phyloP scores from a whole-genome alignment of 2,113 vertebrate genomes.

The Ceyx cyanopectus region DNA sequence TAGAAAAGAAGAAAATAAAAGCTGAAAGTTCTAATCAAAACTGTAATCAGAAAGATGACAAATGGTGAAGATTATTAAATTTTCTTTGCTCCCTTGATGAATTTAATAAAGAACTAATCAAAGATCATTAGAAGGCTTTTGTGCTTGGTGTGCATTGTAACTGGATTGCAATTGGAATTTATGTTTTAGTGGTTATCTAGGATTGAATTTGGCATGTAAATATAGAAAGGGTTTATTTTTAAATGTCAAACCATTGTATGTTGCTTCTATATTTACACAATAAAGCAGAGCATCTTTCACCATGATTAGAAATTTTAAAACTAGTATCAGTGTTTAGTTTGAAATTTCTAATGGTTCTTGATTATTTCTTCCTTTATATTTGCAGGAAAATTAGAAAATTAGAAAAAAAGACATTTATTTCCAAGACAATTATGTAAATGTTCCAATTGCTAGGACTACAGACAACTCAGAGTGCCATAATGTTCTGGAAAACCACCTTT shows the following conservation, averaged over 20 bases:
- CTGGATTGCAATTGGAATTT: conserved; percentile 81
- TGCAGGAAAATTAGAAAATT: conserved; percentile 81
- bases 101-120: conserved; percentile 99
- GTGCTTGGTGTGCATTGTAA: conserved; percentile 81
- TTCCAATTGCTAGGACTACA: conserved; percentile 28
- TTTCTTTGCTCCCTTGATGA: conserved; percentile 95
- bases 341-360: conserved; percentile 90
- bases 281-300: conserved; percentile 67
- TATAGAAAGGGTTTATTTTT: conserved; percentile 75
- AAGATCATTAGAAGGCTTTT: conserved; percentile 97
- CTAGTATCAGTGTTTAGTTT: conserved; percentile 67
- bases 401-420: conserved; percentile 61
- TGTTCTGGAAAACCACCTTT: conserved; percentile 57
- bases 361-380: conserved; percentile 93
- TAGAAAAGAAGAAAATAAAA: conserved; percentile 81
- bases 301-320: conserved; percentile 70
- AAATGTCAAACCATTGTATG: conserved; percentile 75
- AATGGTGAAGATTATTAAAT: conserved; percentile 94
- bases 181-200: conserved; percentile 74
- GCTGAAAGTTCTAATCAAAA: conserved; percentile 89
- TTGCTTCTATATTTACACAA: conserved; percentile 51
- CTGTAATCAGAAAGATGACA: conserved; percentile 96
- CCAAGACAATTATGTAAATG: conserved; percentile 62
- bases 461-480: conserved; percentile 57
- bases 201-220: conserved; percentile 73